Percentiles rank a stretch among this genome's conserved stretches.
Evolutionary conservation across 2,797 vertebrate species (phyloP).

Genomic region (Scarus forsteni): DNA sequence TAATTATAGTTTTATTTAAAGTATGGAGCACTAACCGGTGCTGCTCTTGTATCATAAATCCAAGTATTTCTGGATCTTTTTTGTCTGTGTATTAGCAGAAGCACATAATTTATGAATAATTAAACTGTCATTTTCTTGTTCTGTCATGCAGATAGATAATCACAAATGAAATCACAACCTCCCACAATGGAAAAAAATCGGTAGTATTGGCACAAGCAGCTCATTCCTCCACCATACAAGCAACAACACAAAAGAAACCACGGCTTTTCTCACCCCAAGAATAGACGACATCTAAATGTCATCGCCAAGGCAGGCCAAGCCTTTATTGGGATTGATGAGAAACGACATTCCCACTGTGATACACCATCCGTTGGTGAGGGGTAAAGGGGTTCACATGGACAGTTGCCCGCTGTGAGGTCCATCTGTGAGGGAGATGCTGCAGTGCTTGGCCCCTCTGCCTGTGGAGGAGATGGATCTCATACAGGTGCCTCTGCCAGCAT

Average conservation of each 20-base stretch:
- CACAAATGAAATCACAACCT: slow-evolving; percentile 10
- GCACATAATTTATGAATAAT: slow-evolving; percentile 2
- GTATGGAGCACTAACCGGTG: no score
- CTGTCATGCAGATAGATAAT: slow-evolving; percentile 22
- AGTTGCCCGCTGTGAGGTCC: slow-evolving; percentile 69
- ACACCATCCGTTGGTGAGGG: slow-evolving; percentile 63
- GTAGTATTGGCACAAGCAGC: slow-evolving; percentile 20
- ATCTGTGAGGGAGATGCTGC: slow-evolving; percentile 73
- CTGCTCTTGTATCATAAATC: no score
- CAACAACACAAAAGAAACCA: slow-evolving; percentile 42
- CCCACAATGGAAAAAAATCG: slow-evolving; percentile 5
- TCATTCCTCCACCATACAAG: slow-evolving; percentile 39
- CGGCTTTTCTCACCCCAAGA: slow-evolving; percentile 32
- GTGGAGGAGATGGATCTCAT: slow-evolving; percentile 71
- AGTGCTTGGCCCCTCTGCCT: slow-evolving; percentile 55
- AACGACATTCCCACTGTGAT: slow-evolving; percentile 59
- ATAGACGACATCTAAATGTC: slow-evolving; percentile 66
- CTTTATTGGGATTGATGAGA: slow-evolving; percentile 70
- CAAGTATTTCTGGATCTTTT: no score
- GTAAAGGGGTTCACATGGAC: slow-evolving; percentile 57
- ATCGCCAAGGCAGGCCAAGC: slow-evolving; percentile 46
- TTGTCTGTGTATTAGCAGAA: not conserved
- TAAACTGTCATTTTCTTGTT: slow-evolving; percentile 18
- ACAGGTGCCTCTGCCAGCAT: slow-evolving; percentile 72
- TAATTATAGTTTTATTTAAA: no score